phyloP scores from a whole-genome alignment of 2,797 vertebrate genomes.

The Lacerta viridis region DNA sequence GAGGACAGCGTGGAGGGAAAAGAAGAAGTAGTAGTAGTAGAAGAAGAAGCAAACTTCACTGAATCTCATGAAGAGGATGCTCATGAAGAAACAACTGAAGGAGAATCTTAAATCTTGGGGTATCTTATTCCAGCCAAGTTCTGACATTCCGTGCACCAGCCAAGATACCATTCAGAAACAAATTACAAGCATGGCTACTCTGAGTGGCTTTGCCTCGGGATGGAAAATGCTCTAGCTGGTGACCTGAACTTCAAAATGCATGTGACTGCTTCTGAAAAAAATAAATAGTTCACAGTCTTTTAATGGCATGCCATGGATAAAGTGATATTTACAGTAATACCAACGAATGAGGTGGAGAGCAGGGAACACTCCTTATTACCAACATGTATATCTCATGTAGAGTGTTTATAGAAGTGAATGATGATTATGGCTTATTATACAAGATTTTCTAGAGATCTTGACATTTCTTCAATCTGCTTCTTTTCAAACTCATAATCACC shows the following conservation, averaged over 20 bases:
- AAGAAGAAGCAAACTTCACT: background rate
- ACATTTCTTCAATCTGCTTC: constrained; percentile 69
- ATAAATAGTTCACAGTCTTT: constrained; percentile 78
- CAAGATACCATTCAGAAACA: constrained; percentile 74
- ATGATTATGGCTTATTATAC: constrained; percentile 69
- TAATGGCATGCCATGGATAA: constrained; percentile 80
- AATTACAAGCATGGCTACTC: constrained; percentile 76
- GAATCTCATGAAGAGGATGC: constrained; percentile 50
- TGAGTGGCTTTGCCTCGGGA: constrained; percentile 76
- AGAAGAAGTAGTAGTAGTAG: background rate
- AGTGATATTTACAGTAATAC: constrained; percentile 76
- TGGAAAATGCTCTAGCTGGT: constrained; percentile 74
- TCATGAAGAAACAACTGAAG: constrained; percentile 53
- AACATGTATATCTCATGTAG: constrained; percentile 68
- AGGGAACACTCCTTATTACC: constrained; percentile 68
- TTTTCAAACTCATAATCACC: constrained; percentile 60
- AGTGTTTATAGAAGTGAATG: constrained; percentile 73
- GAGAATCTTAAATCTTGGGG: constrained; percentile 68
- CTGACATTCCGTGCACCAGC: constrained; percentile 72
- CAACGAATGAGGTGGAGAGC: constrained; percentile 71
- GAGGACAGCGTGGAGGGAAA: constrained; percentile 55
- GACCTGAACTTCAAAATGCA: constrained; percentile 82
- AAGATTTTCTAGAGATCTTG: constrained; percentile 61
- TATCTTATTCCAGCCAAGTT: constrained; percentile 44
- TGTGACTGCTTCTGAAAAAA: constrained; percentile 84